Evolutionary conservation across 1,140 invertebrate species (phyloP).

Genomic region (Homalodisca vitripennis): DNA sequence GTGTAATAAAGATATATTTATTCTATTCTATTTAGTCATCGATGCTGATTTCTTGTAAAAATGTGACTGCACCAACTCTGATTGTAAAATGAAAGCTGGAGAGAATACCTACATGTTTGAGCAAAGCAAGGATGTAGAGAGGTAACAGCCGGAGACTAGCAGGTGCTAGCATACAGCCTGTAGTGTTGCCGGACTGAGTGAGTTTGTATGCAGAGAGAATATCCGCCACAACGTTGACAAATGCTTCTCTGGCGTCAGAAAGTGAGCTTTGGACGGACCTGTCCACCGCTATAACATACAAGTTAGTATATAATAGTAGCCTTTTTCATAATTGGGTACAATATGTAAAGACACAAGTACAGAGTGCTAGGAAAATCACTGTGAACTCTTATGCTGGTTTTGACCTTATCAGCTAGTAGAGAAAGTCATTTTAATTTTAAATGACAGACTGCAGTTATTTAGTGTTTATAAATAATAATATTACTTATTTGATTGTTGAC

Average conservation of each 20-base stretch:
- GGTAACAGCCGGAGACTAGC: constrained; percentile 78
- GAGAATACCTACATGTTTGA: constrained; percentile 80
- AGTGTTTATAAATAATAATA: no score
- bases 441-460: no score
- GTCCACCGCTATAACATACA: constrained; percentile 77
- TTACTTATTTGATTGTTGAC: no score
- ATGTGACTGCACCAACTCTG: background rate
- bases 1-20: no score
- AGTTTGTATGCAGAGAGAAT: constrained; percentile 79
- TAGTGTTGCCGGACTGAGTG: constrained; percentile 58
- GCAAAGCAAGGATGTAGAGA: constrained; percentile 83
- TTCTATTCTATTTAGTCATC: no score
- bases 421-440: no score
- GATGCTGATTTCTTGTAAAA: no score
- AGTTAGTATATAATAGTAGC: constrained; percentile 32
- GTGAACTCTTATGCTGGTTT: no score
- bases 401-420: no score
- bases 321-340: no score
- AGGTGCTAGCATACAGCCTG: constrained; percentile 68
- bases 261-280: constrained; percentile 81
- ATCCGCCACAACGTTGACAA: constrained; percentile 94
- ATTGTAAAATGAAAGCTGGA: background rate
- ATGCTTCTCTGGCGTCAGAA: constrained; percentile 91
- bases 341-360: no score
- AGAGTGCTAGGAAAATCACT: no score